A percentile compares a stretch with the other conserved stretches of the same genome.
These are phyloP conservation scores for Psilanteris sp. DNA, from an alignment of 1,140 invertebrate genomes.

Conservation along the genomic window DNA sequence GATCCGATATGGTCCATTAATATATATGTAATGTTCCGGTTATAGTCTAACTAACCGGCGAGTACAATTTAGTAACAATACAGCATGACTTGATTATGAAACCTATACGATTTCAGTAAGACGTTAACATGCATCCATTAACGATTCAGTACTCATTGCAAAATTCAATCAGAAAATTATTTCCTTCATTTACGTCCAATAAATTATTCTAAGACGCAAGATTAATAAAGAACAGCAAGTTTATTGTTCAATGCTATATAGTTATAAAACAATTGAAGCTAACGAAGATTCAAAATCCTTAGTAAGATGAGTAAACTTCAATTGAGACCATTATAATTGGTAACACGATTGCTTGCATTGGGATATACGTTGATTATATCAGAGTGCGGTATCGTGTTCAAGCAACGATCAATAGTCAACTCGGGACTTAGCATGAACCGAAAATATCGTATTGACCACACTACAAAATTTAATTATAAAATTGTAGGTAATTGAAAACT, in stretches of 20 bases:
- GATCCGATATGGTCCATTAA: slow-evolving; percentile 43
- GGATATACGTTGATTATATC: slow-evolving; percentile 36
- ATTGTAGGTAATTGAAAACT: slow-evolving; percentile 39
- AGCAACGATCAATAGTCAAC: slow-evolving; percentile 53
- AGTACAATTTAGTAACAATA: slow-evolving; percentile 27
- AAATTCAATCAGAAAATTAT: slow-evolving; percentile 6
- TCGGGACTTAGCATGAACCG: slow-evolving; percentile 33
- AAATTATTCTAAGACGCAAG: too few species aligned
- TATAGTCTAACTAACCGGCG: slow-evolving; percentile 20
- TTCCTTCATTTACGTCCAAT: too few species aligned
- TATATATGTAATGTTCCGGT: slow-evolving; percentile 22
- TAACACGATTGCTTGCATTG: slow-evolving; percentile 50
- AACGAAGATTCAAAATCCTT: slow-evolving; percentile 23
- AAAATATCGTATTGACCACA: slow-evolving; percentile 44
- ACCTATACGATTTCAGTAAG: slow-evolving; percentile 38
- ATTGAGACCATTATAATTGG: slow-evolving; percentile 53
- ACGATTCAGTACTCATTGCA: slow-evolving; percentile 29
- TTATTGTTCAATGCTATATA: too few species aligned
- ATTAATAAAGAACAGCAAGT: too few species aligned
- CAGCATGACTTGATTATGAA: slow-evolving; percentile 33
- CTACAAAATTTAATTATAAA: slow-evolving; percentile 45
- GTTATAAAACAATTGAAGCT: too few species aligned
- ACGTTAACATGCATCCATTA: slow-evolving; percentile 36
- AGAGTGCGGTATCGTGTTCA: slow-evolving; percentile 50
- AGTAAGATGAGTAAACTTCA: slow-evolving; percentile 40